Evolutionary conservation across 2,113 vertebrate species (phyloP).

Genomic region (Psittacara wagleri): DNA sequence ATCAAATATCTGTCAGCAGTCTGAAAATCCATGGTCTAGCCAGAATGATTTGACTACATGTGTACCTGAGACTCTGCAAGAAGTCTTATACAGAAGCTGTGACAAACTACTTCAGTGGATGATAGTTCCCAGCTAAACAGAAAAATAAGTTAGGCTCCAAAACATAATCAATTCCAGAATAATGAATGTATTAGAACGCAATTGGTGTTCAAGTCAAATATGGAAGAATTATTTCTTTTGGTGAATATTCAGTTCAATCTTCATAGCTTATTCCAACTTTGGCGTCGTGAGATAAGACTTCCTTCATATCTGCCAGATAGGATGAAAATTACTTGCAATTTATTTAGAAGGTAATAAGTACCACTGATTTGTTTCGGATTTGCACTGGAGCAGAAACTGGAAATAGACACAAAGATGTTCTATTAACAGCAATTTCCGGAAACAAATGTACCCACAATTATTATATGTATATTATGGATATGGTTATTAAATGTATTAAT

Average conservation of each 20-base stretch:
- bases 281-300: not conserved
- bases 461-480: not conserved
- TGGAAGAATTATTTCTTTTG: not conserved
- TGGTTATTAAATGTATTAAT: not conserved
- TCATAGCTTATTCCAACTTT: not conserved
- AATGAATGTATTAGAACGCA: not conserved
- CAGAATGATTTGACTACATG: not conserved
- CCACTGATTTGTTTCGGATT: not conserved
- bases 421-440: not conserved
- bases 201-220: not conserved
- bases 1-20: not conserved
- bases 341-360: not conserved
- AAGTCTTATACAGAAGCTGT: not conserved
- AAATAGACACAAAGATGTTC: not conserved
- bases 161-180: not conserved
- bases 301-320: not conserved
- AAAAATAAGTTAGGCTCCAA: not conserved
- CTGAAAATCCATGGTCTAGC: not conserved
- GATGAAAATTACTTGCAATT: not conserved
- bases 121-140: not conserved
- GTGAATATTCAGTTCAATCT: not conserved
- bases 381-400: not conserved
- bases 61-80: not conserved
- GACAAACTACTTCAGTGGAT: not conserved
- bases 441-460: not conserved